Evolutionary conservation across 2,797 vertebrate species (phyloP).

Genomic region (Siniperca scherzeri): DNA sequence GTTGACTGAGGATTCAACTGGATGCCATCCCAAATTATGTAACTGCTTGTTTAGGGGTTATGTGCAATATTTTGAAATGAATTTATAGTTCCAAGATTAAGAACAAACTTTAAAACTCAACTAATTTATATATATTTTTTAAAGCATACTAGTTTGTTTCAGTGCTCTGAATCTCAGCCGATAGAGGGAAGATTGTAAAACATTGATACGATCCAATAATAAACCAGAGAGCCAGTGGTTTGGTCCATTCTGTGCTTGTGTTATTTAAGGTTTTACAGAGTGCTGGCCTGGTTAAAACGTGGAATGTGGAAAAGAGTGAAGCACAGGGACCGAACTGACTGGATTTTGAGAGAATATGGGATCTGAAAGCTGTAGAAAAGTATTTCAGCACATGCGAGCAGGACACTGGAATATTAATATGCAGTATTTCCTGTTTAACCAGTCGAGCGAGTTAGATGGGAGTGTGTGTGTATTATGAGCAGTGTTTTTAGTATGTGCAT

Average conservation of each 20-base stretch:
- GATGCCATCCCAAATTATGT: not conserved
- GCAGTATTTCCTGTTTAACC: conserved; percentile 61
- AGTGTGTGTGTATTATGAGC: conserved; percentile 10
- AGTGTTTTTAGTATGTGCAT: conserved; percentile 15
- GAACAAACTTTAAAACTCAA: not conserved
- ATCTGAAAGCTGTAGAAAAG: conserved; percentile 8
- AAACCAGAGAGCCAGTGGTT: conserved; percentile 53
- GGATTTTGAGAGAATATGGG: conserved; percentile 15
- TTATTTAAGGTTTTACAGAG: conserved; percentile 67
- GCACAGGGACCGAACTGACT: conserved; percentile 17
- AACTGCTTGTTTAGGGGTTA: not conserved
- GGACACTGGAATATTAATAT: conserved; percentile 25
- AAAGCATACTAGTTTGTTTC: not conserved
- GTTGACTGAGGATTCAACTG: not conserved
- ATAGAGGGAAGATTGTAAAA: conserved; percentile 26
- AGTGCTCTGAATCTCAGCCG: conserved; percentile 4
- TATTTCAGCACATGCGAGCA: conserved; percentile 22
- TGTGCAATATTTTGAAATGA: not conserved
- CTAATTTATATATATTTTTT: not conserved
- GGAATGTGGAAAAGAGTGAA: conserved; percentile 59
- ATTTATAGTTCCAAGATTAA: not conserved
- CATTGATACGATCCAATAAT: conserved; percentile 24
- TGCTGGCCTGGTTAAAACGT: conserved; percentile 53
- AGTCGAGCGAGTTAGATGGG: conserved; percentile 28
- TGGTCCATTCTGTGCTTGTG: conserved; percentile 44